Evolutionary conservation across 1,140 invertebrate species (phyloP), one percentile per base, ranked within the genome.

Genomic region (Ostrea denselamellosa): DNA sequence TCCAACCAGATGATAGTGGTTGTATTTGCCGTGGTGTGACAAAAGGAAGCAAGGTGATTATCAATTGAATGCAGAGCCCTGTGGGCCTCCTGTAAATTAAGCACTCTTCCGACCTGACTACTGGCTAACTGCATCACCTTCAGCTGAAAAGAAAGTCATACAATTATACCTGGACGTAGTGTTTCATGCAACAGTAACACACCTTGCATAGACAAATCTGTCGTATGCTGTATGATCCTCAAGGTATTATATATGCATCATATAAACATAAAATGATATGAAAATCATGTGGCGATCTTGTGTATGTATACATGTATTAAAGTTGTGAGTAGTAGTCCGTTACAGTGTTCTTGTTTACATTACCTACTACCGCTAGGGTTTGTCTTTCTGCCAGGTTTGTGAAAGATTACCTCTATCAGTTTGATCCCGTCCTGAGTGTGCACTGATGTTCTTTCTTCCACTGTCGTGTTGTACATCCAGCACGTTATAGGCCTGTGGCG

Each of bases 381-480:
- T n/a, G n/a, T n/a, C n/a, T n/a, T n/a, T n/a, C n/a, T n/a, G n/a
- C n/a, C n/a, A n/a, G n/a, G n/a, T n/a, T n/a, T n/a, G n/a, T 58
- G 19, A 2, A 19, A n/a, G 5, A 10, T 77, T 14, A 77, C 68
- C 68, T 77, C 68, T 2, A 77, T 9, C 28, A 77, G 4, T 34
- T 77, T 77, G 25, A 77, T 10, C 14, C 68, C 68, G 68, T 25
- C 28, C 5, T 22, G 68, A 14, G 22, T 14, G 14, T 77, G 68
- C 3, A 34, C 68, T 25, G 28, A 25, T 17, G 25, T 25, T 14
- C 9, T 25, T 28, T 77, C 68, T 17, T 77, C 68, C 14, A 25
- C 68, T 14, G 68, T 77, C 68, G 68, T 77, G 68, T 77, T 77
- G 28, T 77, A 77, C 68, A 77, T 9, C 68, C 68, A 77, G 14